Conservation (phyloP, 2,797 vertebrate species). For the Cyclura pinguis region DNA sequence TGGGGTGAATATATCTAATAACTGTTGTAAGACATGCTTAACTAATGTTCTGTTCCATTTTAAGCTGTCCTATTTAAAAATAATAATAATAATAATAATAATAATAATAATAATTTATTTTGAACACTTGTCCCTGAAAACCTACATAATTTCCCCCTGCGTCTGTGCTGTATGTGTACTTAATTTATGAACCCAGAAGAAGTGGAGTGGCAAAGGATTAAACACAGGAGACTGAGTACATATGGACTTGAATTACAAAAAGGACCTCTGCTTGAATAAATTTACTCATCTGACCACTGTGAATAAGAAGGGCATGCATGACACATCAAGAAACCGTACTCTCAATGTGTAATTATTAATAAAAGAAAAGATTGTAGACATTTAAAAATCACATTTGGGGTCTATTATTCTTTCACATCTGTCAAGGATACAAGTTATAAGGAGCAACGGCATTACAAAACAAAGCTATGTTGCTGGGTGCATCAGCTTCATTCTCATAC, state of each 20-base stretch:
- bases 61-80: neutral
- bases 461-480: neutral
- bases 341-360: constrained; percentile 43
- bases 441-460: constrained; percentile 19
- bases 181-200: constrained; percentile 37
- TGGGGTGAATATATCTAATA: neutral
- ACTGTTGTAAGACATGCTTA: neutral
- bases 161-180: neutral
- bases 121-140: neutral
- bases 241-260: neutral
- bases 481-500: neutral
- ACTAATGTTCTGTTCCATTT: constrained; percentile 30
- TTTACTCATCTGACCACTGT: neutral
- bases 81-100: neutral
- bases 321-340: constrained; percentile 34
- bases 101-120: neutral
- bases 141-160: neutral
- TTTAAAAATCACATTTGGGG: constrained; percentile 19
- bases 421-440: neutral
- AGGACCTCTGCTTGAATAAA: neutral
- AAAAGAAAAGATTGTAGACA: neutral
- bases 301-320: neutral
- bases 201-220: neutral
- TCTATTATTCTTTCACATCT: constrained; percentile 10
- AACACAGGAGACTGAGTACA: constrained; percentile 18